Base-by-base conservation (phyloP, 1,140 invertebrate genomes). In the Drosophila triauraria region DNA sequence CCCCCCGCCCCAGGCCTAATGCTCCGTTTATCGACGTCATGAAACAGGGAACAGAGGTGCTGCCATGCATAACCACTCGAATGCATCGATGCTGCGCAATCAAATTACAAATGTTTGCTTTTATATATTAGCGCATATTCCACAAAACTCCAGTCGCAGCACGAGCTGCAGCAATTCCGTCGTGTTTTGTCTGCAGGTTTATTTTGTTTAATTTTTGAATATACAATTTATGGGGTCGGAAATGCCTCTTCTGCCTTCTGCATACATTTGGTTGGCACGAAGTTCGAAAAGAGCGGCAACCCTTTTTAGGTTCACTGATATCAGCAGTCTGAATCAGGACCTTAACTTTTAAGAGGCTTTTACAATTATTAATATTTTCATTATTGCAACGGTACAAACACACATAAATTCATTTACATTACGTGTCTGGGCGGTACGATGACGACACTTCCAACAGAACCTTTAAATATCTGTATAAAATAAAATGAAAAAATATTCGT, bases 21-120 rank as follows among this genome's bases (percentile, higher is more conserved):
- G 32, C 32, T 30, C n/a, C 17, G 42, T 42, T 59, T 62, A 59
- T 78, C 20, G 53, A 2, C 17, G 56, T 15, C 53, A 46, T 53
- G 57, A 54, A 64, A 60, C 58, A 51, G 65, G 64, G 78, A 71
- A 40, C 75, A 48, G 38, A 77, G 77, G 47, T 77, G 27, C 75
- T 46, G 53, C 46, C 47, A 56, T 59, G 67, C 46, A 71, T 59
- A 71, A 78, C 65, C 75, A 46, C 42, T 54, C 48, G 25, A 78
- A 59, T 71, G 76, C 53, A 53, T 46, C 43, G 63, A 38, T 78
- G 76, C 53, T 54, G 58, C 59, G 35, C 64, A 78, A 78, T 78
- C 53, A 71, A 78, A 70, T 78, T 78, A 78, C 51, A 71, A 70
- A 70, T 56, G 63, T 69, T 57, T 78, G 20, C 23, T 51, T 51